These are phyloP conservation scores for Adelphocoris suturalis DNA, from an alignment of 2,888 invertebrate species.

Conservation along the genomic window DNA sequence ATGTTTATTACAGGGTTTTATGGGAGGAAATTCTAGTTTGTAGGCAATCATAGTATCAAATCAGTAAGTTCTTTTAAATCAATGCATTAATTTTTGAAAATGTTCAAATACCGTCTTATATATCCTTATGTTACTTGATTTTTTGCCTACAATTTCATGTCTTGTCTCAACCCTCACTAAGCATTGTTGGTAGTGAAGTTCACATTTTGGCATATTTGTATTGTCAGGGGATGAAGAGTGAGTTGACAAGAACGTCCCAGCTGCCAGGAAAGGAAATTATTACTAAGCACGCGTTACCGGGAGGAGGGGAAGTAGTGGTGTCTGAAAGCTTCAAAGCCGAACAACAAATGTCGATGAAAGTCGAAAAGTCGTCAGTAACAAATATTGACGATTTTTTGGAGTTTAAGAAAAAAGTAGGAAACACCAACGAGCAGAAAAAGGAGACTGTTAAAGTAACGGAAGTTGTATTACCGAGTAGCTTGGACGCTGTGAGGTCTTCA, in stretches of 20 bases:
- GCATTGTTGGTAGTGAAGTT: conserved; percentile 24
- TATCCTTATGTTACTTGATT: neutral
- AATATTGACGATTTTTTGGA: conserved; percentile 69
- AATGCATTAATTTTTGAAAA: neutral
- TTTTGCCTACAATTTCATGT: neutral
- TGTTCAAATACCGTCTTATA: neutral
- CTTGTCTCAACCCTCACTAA: neutral
- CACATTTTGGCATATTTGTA: conserved; percentile 40
- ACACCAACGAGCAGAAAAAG: conserved; percentile 19
- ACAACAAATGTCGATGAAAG: conserved; percentile 76
- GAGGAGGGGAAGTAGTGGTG: conserved; percentile 72
- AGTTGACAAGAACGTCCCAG: conserved; percentile 63
- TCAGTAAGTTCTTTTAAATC: neutral
- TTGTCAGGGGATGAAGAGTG: conserved; percentile 69
- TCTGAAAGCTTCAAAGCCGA: conserved; percentile 77
- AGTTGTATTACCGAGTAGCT: conserved; percentile 64
- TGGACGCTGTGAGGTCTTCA: conserved; percentile 47
- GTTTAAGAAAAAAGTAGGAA: conserved; percentile 49
- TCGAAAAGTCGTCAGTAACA: conserved; percentile 66
- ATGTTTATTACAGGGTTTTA: conserved; percentile 16
- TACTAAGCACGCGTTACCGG: conserved; percentile 55
- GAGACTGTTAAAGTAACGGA: conserved; percentile 64
- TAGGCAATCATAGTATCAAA: conserved; percentile 11
- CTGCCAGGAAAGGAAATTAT: conserved; percentile 65
- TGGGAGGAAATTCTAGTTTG: conserved; percentile 28